Evolutionary conservation across 2,113 vertebrate genomes (phyloP), one percentile per base, ranked within the genome.

Genomic region (Brachyhypopomus occidentalis): DNA sequence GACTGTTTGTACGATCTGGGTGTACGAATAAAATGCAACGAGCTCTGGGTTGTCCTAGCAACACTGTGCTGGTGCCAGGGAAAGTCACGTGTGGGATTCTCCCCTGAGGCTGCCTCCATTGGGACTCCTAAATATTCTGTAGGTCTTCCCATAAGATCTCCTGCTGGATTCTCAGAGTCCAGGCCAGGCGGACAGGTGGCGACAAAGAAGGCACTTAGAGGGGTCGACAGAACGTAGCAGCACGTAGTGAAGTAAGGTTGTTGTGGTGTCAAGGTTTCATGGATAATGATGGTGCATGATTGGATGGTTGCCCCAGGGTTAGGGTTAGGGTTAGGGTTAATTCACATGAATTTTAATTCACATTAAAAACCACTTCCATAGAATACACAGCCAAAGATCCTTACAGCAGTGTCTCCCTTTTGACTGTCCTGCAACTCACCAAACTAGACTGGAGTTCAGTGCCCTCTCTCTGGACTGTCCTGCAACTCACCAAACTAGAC

Each of bases 61-160:
- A 45, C 71, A 79, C 48, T 41, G n/a, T 41, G 34, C 3, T 12
- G 58, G 4, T 75, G 17, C 55, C 78, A 77, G 64, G 34, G 22
- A 66, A 23, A 60, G 22, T 34, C 34, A 19, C 38, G 34, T 72
- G 34, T 71, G 30, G 76, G 72, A 76, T 75, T 76, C 64, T 76
- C 64, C 62, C 55, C 22, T 4, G 17, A 69, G 30, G 30, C 11
- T 12, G 71, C 27, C n/a, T 5, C 5, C 17, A 59, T 84, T 71
- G 48, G 41, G 23, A 17, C 14, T 52, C 27, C 14, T 72, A 67
- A 27, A 62, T 62, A 71, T 60, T 64, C 30, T 27, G 19, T 60
- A 52, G 25, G 66, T 34, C 36, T 70, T 38, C 36, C 66, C 36
- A n/a, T 8, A 41, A n/a, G 36, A 41, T 20, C 45, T 1, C 11